These are phyloP conservation scores for Tenualosa thibaudeaui DNA, from an alignment of 2,797 vertebrate genomes.

Conservation along the genomic window DNA sequence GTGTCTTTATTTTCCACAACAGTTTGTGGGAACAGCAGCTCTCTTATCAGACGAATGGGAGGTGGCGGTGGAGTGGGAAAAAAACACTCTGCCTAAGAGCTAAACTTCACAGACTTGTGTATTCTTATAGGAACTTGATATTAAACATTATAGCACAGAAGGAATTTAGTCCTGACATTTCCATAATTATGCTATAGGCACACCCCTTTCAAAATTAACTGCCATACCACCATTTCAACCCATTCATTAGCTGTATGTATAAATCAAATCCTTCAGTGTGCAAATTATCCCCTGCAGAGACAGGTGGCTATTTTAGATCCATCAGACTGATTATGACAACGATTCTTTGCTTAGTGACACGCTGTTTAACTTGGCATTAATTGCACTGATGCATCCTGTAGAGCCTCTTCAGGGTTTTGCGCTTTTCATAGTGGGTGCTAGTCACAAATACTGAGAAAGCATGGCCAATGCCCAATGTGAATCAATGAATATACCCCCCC, in stretches of 20 bases:
- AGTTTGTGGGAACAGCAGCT: neutral
- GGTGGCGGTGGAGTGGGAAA: neutral
- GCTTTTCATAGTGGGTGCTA: neutral
- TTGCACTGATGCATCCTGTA: neutral
- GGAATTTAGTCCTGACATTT: neutral
- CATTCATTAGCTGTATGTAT: neutral
- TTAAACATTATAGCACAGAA: neutral
- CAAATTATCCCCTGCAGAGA: neutral
- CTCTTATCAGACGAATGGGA: neutral
- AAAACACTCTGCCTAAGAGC: neutral
- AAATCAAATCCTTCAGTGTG: neutral
- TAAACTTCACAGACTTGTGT: neutral
- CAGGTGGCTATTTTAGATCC: neutral
- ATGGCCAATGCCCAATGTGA: neutral
- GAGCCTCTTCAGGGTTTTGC: neutral
- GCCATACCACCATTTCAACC: neutral
- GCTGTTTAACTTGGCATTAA: neutral
- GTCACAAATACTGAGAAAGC: neutral
- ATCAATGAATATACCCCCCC: neutral
- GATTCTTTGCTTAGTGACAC: neutral
- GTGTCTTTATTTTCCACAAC: neutral
- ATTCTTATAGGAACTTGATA: neutral
- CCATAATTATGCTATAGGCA: neutral
- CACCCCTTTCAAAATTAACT: neutral
- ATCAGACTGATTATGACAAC: neutral